Conservation (phyloP, 2,113 vertebrate species). For the Anas platyrhynchos region DNA sequence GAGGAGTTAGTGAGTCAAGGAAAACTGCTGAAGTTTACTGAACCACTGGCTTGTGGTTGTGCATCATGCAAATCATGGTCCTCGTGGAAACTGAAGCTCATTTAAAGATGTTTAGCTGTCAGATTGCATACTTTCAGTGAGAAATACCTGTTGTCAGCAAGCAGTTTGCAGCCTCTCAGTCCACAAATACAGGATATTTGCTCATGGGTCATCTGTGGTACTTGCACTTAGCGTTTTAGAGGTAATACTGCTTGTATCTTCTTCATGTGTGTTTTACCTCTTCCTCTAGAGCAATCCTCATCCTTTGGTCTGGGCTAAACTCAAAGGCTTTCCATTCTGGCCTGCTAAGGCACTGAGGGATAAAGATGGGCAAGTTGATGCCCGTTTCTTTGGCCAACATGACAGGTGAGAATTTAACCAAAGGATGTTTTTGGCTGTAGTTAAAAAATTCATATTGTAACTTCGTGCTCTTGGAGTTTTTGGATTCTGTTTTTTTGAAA, state of each 20-base stretch:
- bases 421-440: not conserved
- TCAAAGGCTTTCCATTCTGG: constrained; percentile 99
- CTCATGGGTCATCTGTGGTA: not conserved
- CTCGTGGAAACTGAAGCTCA: not conserved
- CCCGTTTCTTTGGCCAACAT: constrained; percentile 97
- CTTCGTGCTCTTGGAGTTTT: not conserved
- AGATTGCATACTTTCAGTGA: not conserved
- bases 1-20: not conserved
- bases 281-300: constrained; percentile 93
- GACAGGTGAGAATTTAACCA: constrained; percentile 85
- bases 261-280: constrained; percentile 55
- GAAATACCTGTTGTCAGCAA: not conserved
- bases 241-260: not conserved
- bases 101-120: not conserved
- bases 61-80: accelerated
- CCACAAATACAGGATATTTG: not conserved
- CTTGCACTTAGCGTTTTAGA: not conserved
- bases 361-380: constrained; percentile 97
- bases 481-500: not conserved
- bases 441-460: not conserved
- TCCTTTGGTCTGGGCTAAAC: constrained; percentile 96
- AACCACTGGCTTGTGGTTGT: not conserved
- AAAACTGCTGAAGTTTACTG: not conserved
- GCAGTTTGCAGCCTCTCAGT: not conserved
- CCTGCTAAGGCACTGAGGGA: constrained; percentile 97